phyloP scores from a whole-genome alignment of 1,140 invertebrate genomes.

The Drosophila jambulina region DNA sequence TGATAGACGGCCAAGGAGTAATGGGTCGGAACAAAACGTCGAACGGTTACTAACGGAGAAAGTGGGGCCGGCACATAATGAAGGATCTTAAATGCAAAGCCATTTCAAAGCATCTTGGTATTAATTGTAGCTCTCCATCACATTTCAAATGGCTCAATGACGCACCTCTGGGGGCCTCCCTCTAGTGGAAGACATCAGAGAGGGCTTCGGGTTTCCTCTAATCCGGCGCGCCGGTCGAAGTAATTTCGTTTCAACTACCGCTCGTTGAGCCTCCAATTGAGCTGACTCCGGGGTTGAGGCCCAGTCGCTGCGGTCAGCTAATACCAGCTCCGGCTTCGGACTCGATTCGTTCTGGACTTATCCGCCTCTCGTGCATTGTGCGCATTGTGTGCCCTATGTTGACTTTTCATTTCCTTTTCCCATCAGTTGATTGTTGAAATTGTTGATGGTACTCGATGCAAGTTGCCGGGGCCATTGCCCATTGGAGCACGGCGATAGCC shows the following conservation, averaged over 20 bases:
- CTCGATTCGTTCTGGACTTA: constrained; percentile 35
- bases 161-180: constrained; percentile 1
- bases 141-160: constrained; percentile 17
- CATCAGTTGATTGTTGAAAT: constrained; percentile 82
- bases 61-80: background rate
- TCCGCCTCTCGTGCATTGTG: constrained; percentile 36
- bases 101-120: constrained; percentile 1
- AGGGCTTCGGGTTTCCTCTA: constrained; percentile 31
- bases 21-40: background rate
- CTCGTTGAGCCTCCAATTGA: constrained; percentile 54
- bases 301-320: constrained; percentile 56
- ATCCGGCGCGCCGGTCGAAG: constrained; percentile 33
- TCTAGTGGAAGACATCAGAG: constrained; percentile 6
- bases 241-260: constrained; percentile 63
- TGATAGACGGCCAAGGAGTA: constrained; percentile 15
- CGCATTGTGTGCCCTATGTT: constrained; percentile 74
- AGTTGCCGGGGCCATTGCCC: constrained; percentile 28
- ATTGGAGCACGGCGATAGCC: constrained; percentile 44
- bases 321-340: constrained; percentile 13
- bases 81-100: background rate
- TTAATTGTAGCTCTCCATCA: background rate
- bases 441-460: constrained; percentile 64
- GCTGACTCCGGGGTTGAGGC: constrained; percentile 35
- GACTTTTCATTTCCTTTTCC: constrained; percentile 82
- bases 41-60: background rate